These are phyloP conservation scores for Synanceia verrucosa DNA, from an alignment of 2,797 vertebrate genomes.

Conservation along the genomic window DNA sequence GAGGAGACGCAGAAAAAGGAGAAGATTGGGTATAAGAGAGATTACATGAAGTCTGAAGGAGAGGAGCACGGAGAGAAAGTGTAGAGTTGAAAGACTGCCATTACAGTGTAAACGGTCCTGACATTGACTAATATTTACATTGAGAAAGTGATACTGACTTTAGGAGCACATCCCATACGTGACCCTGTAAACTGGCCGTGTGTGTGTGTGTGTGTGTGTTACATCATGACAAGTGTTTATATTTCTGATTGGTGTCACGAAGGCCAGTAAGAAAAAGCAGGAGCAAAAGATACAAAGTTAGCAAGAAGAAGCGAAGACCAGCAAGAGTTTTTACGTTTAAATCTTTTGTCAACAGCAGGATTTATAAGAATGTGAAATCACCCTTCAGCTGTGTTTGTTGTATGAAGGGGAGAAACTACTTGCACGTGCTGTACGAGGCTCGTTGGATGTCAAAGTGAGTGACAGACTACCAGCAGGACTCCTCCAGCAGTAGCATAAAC, in stretches of 20 bases:
- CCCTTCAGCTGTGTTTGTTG: slow-evolving; percentile 1
- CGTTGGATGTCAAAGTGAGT: slow-evolving; percentile 21
- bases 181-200: slow-evolving; percentile 58
- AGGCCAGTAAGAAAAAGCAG: slow-evolving; percentile 35
- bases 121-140: slow-evolving; percentile 75
- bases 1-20: slow-evolving; percentile 54
- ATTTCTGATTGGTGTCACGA: slow-evolving; percentile 64
- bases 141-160: slow-evolving; percentile 70
- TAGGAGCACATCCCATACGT: slow-evolving; percentile 70
- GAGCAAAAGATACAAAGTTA: slow-evolving; percentile 7
- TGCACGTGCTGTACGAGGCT: neutral
- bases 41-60: slow-evolving; percentile 53
- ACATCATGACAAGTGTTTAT: slow-evolving; percentile 61
- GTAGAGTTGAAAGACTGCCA: slow-evolving; percentile 51
- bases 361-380: slow-evolving; percentile 57
- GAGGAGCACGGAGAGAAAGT: slow-evolving; percentile 35
- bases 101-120: slow-evolving; percentile 66
- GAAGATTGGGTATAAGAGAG: slow-evolving; percentile 64
- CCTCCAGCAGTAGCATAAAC: slow-evolving; percentile 29
- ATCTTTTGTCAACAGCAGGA: slow-evolving; percentile 52
- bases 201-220: slow-evolving; percentile 28
- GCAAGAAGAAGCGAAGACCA: neutral
- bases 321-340: slow-evolving; percentile 32
- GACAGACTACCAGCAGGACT: slow-evolving; percentile 44
- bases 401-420: slow-evolving; percentile 28